Evolutionary conservation across 2,113 vertebrate genomes (phyloP).

Genomic region (Neolamprologus variostigma): DNA sequence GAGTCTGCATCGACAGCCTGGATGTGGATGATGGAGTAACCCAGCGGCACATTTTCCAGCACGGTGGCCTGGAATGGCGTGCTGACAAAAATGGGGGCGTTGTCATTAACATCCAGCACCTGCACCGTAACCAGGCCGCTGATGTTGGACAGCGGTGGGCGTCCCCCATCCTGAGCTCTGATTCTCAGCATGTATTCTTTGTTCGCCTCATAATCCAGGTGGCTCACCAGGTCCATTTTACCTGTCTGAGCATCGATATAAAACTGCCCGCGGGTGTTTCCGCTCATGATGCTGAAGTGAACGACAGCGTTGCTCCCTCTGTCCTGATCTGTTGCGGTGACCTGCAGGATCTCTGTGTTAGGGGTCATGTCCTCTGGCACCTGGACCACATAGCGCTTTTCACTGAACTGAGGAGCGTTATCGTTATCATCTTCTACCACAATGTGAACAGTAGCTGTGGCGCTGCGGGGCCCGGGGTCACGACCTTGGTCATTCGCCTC

Average conservation of each 20-base stretch:
- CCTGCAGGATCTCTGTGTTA: constrained; percentile 78
- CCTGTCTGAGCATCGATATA: constrained; percentile 92
- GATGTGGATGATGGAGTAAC: constrained; percentile 89
- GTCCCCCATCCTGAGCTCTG: constrained; percentile 88
- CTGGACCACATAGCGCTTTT: constrained; percentile 86
- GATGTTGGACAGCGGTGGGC: constrained; percentile 90
- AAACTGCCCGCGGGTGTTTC: constrained; percentile 91
- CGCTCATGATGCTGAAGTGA: constrained; percentile 96
- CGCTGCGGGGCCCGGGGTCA: constrained; percentile 82
- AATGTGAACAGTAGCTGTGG: constrained; percentile 82
- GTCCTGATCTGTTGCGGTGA: constrained; percentile 85
- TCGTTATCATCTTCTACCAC: constrained; percentile 93
- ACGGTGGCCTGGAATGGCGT: constrained; percentile 92
- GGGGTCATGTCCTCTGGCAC: constrained; percentile 83
- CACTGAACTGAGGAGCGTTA: constrained; percentile 88
- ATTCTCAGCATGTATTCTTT: constrained; percentile 89
- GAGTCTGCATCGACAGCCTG: constrained; percentile 92
- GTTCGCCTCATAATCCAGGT: constrained; percentile 87
- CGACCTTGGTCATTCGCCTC: constrained; percentile 89
- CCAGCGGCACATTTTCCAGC: constrained; percentile 86
- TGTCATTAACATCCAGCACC: constrained; percentile 91
- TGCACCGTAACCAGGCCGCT: constrained; percentile 88
- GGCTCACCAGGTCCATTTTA: constrained; percentile 83
- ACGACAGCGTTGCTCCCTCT: constrained; percentile 85
- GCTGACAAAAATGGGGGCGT: constrained; percentile 92